A percentile compares a stretch with the other conserved stretches of the same genome.
Evolutionary conservation across 2,113 vertebrate genomes (phyloP).

Genomic region (Triplophysa tibetana): DNA sequence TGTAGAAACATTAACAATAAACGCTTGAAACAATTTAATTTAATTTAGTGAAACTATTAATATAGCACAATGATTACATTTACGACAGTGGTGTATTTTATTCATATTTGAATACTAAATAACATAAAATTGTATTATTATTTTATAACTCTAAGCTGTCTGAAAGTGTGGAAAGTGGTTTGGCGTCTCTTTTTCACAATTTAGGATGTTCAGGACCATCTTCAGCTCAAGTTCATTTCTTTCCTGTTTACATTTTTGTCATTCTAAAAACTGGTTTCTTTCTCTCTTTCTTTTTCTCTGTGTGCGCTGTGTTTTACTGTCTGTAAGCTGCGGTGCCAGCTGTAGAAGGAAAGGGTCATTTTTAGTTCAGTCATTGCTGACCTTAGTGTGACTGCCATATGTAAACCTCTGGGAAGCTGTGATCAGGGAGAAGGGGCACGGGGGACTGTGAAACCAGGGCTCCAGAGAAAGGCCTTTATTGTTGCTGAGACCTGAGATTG

Average conservation of each 20-base stretch:
- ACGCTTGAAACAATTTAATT: too few relatives aligned
- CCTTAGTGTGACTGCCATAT: constrained; percentile 63
- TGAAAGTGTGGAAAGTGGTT: too few relatives aligned
- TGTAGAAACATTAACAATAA: too few relatives aligned
- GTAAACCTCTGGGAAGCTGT: constrained; percentile 81
- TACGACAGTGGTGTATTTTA: too few relatives aligned
- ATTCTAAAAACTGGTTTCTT: constrained; percentile 39
- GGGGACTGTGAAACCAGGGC: constrained; percentile 70
- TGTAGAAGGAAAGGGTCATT: constrained; percentile 78
- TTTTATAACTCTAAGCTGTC: too few relatives aligned
- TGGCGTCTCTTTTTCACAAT: constrained; percentile 36
- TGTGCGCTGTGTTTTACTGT: constrained; percentile 34
- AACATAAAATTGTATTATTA: too few relatives aligned
- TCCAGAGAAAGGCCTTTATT: constrained; percentile 82
- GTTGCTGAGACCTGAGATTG: constrained; percentile 77
- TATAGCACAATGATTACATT: too few relatives aligned
- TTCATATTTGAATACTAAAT: too few relatives aligned
- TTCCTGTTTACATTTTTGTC: constrained; percentile 46
- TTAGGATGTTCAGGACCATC: constrained; percentile 84
- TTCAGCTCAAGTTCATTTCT: constrained; percentile 93
- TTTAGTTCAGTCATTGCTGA: constrained; percentile 84
- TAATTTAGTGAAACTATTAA: too few relatives aligned
- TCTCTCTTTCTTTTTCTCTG: neutral
- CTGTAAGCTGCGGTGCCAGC: constrained; percentile 66
- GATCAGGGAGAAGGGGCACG: constrained; percentile 69